phyloP scores from a whole-genome alignment of 2,888 invertebrate genomes.

The Drosophila prolongata region DNA sequence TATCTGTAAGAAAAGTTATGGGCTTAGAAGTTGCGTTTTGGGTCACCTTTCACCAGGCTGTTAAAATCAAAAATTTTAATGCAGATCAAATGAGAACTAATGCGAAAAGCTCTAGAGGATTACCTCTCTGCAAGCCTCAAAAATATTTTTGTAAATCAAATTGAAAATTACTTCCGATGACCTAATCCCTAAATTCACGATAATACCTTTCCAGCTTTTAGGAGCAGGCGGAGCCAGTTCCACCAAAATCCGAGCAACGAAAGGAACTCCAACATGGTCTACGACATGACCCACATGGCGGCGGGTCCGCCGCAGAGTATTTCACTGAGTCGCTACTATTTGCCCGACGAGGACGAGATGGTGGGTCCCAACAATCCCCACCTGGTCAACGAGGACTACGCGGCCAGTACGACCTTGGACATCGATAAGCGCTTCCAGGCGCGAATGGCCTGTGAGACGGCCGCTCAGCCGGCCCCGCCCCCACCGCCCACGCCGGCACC shows the following conservation, averaged over 20 bases:
- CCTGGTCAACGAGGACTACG: slow-evolving; percentile 74
- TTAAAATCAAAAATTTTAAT: too few species aligned
- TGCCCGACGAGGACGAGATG: slow-evolving; percentile 72
- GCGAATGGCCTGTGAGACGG: slow-evolving; percentile 83
- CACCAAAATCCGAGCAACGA: slow-evolving; percentile 6
- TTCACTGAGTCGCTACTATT: slow-evolving; percentile 82
- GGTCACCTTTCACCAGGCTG: neutral
- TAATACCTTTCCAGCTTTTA: slow-evolving; percentile 2
- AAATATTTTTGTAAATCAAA: too few species aligned
- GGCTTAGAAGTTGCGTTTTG: neutral
- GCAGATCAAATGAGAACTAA: too few species aligned
- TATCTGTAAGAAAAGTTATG: neutral
- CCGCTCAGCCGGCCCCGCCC: slow-evolving; percentile 76
- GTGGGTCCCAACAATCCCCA: slow-evolving; percentile 56
- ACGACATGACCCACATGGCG: slow-evolving; percentile 84
- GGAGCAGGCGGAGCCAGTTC: slow-evolving; percentile 7
- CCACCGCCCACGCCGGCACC: slow-evolving; percentile 82
- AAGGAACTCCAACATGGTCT: slow-evolving; percentile 78
- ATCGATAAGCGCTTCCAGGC: slow-evolving; percentile 82
- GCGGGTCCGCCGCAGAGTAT: slow-evolving; percentile 82
- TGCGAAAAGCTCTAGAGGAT: too few species aligned
- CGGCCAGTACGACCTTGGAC: slow-evolving; percentile 74
- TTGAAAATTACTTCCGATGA: too few species aligned
- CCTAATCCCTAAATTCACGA: too few species aligned
- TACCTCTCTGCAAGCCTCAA: too few species aligned